Evolutionary conservation across 2,113 vertebrate genomes (phyloP).

Genomic region (Limnothrissa miodon): DNA sequence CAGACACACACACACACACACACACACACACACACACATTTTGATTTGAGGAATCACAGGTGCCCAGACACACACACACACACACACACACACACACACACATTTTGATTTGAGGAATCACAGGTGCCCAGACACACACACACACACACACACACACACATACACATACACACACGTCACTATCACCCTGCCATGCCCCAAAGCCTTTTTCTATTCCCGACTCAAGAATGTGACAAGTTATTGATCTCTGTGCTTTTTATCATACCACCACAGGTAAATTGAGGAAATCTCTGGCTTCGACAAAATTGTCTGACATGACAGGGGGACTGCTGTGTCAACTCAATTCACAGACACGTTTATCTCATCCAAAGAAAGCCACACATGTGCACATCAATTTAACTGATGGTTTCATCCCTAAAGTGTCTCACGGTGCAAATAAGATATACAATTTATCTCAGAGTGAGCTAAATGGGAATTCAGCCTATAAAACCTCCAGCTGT

Average conservation of each 20-base stretch:
- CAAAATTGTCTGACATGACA: neutral
- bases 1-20: too few relatives aligned
- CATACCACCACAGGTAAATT: neutral
- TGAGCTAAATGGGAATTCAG: neutral
- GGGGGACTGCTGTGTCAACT: neutral
- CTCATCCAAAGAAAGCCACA: neutral
- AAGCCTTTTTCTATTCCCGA: neutral
- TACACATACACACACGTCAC: neutral
- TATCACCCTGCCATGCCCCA: neutral
- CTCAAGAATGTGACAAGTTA: neutral
- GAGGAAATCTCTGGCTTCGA: neutral
- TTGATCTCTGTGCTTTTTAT: constrained; percentile 7
- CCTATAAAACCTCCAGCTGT: neutral
- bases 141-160: neutral
- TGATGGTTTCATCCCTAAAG: constrained; percentile 6
- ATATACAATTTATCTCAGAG: neutral
- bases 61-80: neutral
- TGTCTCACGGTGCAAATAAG: neutral
- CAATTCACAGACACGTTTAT: neutral
- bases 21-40: too few relatives aligned
- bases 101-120: neutral
- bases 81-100: too few relatives aligned
- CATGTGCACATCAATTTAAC: neutral
- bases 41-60: neutral
- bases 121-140: neutral